A percentile compares a stretch with the other conserved stretches of the same genome.
Evolutionary conservation across 2,113 vertebrate species (phyloP).

Genomic region (Dicentrarchus labrax): DNA sequence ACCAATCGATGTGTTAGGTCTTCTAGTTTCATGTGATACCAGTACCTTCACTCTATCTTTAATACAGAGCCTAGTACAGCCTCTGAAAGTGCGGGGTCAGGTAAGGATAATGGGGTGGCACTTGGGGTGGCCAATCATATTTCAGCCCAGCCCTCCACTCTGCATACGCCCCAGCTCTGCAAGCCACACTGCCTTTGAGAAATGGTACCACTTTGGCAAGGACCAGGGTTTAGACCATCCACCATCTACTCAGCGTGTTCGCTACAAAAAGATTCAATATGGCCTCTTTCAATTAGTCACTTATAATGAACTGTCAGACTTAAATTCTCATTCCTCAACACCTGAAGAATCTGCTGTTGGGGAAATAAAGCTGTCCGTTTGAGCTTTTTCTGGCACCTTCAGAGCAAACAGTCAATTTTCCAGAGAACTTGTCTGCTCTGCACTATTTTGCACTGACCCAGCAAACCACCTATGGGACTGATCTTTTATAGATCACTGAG

Average conservation of each 20-base stretch:
- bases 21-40: too few relatives aligned
- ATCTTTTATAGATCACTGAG: conserved; percentile 49
- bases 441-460: conserved; percentile 40
- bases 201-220: background rate
- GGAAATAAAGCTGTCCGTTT: conserved; percentile 16
- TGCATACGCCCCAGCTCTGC: background rate
- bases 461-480: conserved; percentile 48
- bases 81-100: too few relatives aligned
- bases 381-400: conserved; percentile 22
- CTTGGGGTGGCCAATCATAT: too few relatives aligned
- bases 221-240: background rate
- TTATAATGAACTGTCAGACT: background rate
- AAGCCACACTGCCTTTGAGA: background rate
- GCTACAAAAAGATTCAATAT: background rate
- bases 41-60: too few relatives aligned
- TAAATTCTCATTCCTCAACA: background rate
- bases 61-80: too few relatives aligned
- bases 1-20: too few relatives aligned
- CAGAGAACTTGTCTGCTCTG: conserved; percentile 39
- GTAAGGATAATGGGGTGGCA: too few relatives aligned
- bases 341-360: conserved; percentile 16
- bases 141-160: too few relatives aligned
- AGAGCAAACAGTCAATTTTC: conserved; percentile 35
- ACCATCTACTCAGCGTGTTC: too few relatives aligned
- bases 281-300: background rate